phyloP scores from a whole-genome alignment of 1,140 invertebrate genomes.

The Bicyclus anynana region DNA sequence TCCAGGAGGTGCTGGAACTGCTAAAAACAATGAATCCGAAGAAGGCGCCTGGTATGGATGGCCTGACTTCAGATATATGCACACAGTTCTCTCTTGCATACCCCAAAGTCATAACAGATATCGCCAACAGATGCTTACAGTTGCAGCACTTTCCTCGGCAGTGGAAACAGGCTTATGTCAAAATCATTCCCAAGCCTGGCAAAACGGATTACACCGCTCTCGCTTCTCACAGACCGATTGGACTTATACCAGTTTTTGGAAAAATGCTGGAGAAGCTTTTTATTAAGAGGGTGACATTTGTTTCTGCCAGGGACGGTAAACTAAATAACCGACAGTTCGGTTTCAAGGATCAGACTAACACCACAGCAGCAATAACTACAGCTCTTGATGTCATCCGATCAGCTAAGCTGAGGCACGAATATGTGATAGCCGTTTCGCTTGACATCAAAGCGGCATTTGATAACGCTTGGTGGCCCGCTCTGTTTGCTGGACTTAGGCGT shows the following conservation, averaged over 20 bases:
- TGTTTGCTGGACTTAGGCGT: not conserved
- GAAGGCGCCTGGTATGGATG: constrained; percentile 21
- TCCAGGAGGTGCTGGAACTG: no score
- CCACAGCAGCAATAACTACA: no score
- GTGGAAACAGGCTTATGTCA: constrained; percentile 21
- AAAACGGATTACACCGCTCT: constrained; percentile 1
- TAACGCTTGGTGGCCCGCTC: constrained; percentile 3
- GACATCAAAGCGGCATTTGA: constrained; percentile 13
- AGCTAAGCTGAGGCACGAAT: not conserved
- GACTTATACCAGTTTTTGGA: constrained; percentile 2
- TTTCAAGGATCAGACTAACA: not conserved
- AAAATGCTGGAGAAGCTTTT: constrained; percentile 5
- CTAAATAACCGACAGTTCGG: constrained; percentile 1
- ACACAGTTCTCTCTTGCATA: not conserved
- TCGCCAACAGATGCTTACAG: constrained; percentile 3
- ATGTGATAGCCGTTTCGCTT: not conserved
- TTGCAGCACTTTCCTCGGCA: constrained; percentile 8
- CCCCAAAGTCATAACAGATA: not conserved
- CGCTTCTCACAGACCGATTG: constrained; percentile 8
- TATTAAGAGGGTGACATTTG: not conserved
- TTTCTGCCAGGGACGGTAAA: no score
- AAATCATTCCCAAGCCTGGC: constrained; percentile 7
- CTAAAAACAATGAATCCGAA: no score
- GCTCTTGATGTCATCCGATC: not conserved
- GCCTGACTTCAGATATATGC: constrained; percentile 22